Evolutionary conservation across 2,113 vertebrate species (phyloP), one percentile per base, ranked within the genome.

Genomic region (Lontra canadensis): DNA sequence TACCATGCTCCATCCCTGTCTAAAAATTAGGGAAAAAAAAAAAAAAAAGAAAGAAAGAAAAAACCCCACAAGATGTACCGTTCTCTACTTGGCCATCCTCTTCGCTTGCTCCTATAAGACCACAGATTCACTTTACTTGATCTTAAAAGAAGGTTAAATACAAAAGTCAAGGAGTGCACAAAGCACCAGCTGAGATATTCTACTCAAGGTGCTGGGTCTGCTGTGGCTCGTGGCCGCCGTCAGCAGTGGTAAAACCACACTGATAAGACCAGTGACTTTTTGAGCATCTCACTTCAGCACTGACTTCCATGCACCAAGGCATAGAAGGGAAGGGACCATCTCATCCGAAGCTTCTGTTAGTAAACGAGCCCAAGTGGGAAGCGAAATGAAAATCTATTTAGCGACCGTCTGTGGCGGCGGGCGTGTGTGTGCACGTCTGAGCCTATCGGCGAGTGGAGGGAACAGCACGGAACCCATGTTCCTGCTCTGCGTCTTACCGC

Each of bases 221-320:
- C 81, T 88, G 93, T 97, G 98, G 98, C 98, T 95, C 11, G 1
- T 74, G 95, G 97, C 97, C 98, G 97, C 20, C 7, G 83, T 96
- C 97, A 97, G 98, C 94, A 89, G 93, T 92, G 95, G 96, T 94
- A 98, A 97, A 98, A 97, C 82, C 86, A 91, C 98, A 94, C 63
- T 0, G 86, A 98, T 94, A 98, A 98, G 98, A 84, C 85, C 47
- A 73, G 96, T 95, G 97, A 98, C 97, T 98, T 98, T 98, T 98
- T 96, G 98, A 98, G 98, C 98, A 98, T 98, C 97, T 98, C 97
- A 97, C 80, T 98, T 98, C 97, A 98, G 97, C 57, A 52, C 36
- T 73, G 92, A 98, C 96, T 92, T 92, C 96, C 42, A 6, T 1
- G 98, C 98, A 98, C 98, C 98, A 98, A 98, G 98, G 97, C 97